These are phyloP conservation scores for Pseudopleuronectes americanus DNA, from an alignment of 2,797 vertebrate species.

Conservation along the genomic window DNA sequence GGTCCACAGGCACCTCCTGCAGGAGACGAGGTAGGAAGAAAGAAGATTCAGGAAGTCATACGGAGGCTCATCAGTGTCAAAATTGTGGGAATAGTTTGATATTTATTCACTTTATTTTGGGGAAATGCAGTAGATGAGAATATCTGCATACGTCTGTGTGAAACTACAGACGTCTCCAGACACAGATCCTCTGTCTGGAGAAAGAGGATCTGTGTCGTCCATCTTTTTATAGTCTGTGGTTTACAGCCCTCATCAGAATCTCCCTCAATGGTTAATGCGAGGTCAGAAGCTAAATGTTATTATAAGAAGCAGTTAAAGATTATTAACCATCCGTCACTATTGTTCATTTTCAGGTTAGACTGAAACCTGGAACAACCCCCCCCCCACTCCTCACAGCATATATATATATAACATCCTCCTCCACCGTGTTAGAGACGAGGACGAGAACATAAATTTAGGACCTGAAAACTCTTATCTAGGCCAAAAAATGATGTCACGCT, in stretches of 20 bases:
- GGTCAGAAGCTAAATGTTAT: not conserved
- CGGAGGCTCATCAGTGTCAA: not conserved
- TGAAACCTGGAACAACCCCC: not conserved
- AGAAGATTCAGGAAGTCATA: not conserved
- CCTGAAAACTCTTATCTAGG: constrained; percentile 37
- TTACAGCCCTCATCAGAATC: not conserved
- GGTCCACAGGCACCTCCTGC: constrained; percentile 77
- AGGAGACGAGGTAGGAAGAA: not conserved
- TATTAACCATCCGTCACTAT: not conserved
- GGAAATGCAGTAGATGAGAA: not conserved
- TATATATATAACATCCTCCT: not conserved
- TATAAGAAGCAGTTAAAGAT: not conserved
- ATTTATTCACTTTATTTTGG: not conserved
- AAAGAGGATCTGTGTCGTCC: too few species aligned
- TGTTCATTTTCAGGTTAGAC: constrained; percentile 5
- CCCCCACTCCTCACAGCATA: not conserved
- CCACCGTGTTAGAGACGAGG: not conserved
- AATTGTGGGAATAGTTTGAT: not conserved
- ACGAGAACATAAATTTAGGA: constrained; percentile 1
- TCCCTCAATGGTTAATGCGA: not conserved
- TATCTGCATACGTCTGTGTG: not conserved
- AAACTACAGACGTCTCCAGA: too few species aligned
- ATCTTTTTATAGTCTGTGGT: too few species aligned
- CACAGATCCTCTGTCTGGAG: too few species aligned
- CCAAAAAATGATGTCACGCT: constrained; percentile 37